These are phyloP conservation scores for Dendrolimus kikuchii DNA, from an alignment of 1,140 invertebrate species.

Conservation along the genomic window DNA sequence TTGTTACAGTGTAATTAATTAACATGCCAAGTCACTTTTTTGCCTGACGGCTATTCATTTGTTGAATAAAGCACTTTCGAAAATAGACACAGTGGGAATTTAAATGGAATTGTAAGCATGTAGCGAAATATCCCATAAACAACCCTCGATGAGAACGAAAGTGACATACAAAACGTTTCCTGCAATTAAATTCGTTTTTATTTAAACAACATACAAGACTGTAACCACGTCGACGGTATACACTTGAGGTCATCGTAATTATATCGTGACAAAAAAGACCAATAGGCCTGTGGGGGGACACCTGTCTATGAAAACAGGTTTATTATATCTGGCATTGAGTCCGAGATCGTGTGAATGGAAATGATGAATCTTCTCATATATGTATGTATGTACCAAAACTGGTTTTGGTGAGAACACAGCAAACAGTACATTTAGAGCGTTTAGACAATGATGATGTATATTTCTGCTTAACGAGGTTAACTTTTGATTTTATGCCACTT, in stretches of 20 bases:
- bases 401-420: constrained; percentile 32
- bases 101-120: background rate
- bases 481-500: too few relatives aligned
- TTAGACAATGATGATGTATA: constrained; percentile 9
- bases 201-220: too few relatives aligned
- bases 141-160: constrained; percentile 7
- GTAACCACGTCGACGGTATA: constrained; percentile 7
- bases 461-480: too few relatives aligned
- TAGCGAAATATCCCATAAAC: constrained; percentile 1
- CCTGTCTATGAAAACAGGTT: constrained; percentile 55
- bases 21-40: constrained; percentile 3
- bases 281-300: constrained; percentile 25
- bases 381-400: constrained; percentile 25
- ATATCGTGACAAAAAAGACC: constrained; percentile 14
- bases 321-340: constrained; percentile 18
- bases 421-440: constrained; percentile 13
- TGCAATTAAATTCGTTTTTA: constrained; percentile 8
- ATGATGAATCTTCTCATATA: constrained; percentile 48
- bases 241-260: constrained; percentile 23
- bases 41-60: background rate
- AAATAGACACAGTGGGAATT: background rate
- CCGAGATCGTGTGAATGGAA: constrained; percentile 47
- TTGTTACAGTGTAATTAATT: too few relatives aligned
- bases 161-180: constrained; percentile 10
- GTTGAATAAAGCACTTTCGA: too few relatives aligned